These are phyloP conservation scores for Mallotus villosus DNA, from an alignment of 2,797 vertebrate species.

Conservation along the genomic window DNA sequence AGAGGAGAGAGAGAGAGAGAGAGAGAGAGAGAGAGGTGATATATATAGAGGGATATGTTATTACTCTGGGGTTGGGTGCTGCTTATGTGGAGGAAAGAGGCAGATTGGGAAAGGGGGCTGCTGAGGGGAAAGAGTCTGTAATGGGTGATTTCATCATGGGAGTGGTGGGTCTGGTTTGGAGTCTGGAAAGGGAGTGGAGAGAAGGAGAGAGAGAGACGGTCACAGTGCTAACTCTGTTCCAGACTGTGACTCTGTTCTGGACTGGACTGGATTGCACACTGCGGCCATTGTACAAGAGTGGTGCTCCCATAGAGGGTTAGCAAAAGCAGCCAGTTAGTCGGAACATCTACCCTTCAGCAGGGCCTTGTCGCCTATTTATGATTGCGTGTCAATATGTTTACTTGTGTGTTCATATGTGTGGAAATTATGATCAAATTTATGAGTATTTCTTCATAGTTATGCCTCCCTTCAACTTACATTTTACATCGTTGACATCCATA, in stretches of 20 bases:
- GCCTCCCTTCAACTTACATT: neutral
- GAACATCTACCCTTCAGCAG: neutral
- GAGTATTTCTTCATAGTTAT: neutral
- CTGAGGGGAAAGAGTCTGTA: slow-evolving; percentile 3
- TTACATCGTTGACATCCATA: neutral
- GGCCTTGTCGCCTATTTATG: slow-evolving; percentile 2
- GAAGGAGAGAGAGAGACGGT: slow-evolving; percentile 31
- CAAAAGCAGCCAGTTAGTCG: slow-evolving; percentile 12
- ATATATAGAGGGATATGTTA: neutral
- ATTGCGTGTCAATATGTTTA: neutral
- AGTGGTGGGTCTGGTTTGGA: slow-evolving; percentile 36
- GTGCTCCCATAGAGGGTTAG: slow-evolving; percentile 31
- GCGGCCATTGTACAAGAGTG: slow-evolving; percentile 54
- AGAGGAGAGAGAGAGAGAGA: neutral
- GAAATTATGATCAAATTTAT: neutral
- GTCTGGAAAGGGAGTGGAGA: slow-evolving; percentile 28
- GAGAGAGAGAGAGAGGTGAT: neutral
- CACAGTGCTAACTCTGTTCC: slow-evolving; percentile 71
- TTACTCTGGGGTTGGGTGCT: neutral
- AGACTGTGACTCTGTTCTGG: slow-evolving; percentile 43
- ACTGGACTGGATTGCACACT: slow-evolving; percentile 57
- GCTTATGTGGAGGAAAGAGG: slow-evolving; percentile 2
- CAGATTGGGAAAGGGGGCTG: slow-evolving; percentile 3
- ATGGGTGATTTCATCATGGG: slow-evolving; percentile 48
- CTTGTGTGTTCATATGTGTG: neutral